These are phyloP conservation scores for Anthopleura sola DNA, from an alignment of 64 coral and sea anemone genomes.

Conservation along the genomic window DNA sequence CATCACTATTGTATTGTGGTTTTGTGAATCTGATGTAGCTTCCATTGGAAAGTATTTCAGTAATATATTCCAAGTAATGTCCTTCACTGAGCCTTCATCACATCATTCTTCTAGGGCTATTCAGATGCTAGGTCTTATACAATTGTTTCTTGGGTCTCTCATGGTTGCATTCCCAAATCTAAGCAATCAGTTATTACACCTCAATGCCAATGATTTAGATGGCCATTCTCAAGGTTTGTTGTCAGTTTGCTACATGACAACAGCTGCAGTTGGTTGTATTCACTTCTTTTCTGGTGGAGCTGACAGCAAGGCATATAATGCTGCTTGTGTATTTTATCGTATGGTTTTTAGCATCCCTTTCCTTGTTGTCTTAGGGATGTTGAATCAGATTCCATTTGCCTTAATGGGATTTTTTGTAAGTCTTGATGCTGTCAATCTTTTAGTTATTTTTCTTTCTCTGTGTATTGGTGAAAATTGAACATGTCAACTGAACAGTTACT, in stretches of 20 bases:
- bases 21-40: background rate
- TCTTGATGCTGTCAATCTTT: background rate
- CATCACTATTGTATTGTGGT: background rate
- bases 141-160: background rate
- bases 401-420: background rate
- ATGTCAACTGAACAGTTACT: background rate
- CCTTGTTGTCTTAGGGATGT: background rate
- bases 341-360: background rate
- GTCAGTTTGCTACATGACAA: background rate
- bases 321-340: background rate
- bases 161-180: background rate
- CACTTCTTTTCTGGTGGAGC: conserved; percentile 11
- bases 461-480: conserved; percentile 4
- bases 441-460: background rate
- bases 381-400: conserved; percentile 2
- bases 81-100: background rate
- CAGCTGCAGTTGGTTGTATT: background rate
- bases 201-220: background rate
- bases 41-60: background rate
- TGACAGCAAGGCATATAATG: conserved; percentile 11
- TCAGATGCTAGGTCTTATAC: conserved; percentile 1
- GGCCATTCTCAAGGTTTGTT: background rate
- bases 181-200: background rate
- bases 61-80: background rate
- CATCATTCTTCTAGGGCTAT: conserved; percentile 1